Evolutionary conservation across 2,888 invertebrate species (phyloP), one percentile per base, ranked within the genome.

Genomic region (Biston stratarius): DNA sequence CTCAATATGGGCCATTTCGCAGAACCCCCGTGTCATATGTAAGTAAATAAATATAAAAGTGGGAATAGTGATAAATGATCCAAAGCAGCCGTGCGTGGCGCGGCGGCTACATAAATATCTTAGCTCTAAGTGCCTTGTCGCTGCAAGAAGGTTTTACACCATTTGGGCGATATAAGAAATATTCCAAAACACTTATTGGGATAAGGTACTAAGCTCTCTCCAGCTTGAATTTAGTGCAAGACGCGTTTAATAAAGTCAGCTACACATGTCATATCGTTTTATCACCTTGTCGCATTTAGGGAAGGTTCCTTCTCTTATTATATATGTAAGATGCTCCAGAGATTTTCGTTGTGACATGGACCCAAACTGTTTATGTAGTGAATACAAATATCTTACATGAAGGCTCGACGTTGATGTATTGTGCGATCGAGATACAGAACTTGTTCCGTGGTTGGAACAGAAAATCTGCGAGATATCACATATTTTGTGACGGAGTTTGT

Each of bases 361-460:
- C 64, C 61, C 11, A 56, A 56, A 55, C 14, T 8, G 69, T 73
- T 66, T 65, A 48, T 51, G 60, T 66, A 67, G 64, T 63, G 44
- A 63, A 40, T 64, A 69, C 78, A 79, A 81, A 81, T 82, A 76
- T 71, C 72, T 65, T 52, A 67, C 72, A 74, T 73, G 79, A 75
- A 75, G 81, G 76, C 75, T 69, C 59, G 83, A 85, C 84, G 75
- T 82, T 85, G 84, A 85, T 79, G 76, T 78, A 84, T 84, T 64
- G 78, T 71, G 69, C 73, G 75, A 82, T 82, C 76, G 61, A 80
- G 76, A 80, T 79, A 71, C 71, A 49, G 71, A 58, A 68, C 77
- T 73, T 67, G 73, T 74, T 74, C 66, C 66, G 72, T 40, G 70
- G 71, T 70, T 67, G 66, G 65, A 64, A 40, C 57, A 48, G 48